These are phyloP conservation scores for Pseudorectes ferrugineus DNA, from an alignment of 2,113 vertebrate species.

Conservation along the genomic window DNA sequence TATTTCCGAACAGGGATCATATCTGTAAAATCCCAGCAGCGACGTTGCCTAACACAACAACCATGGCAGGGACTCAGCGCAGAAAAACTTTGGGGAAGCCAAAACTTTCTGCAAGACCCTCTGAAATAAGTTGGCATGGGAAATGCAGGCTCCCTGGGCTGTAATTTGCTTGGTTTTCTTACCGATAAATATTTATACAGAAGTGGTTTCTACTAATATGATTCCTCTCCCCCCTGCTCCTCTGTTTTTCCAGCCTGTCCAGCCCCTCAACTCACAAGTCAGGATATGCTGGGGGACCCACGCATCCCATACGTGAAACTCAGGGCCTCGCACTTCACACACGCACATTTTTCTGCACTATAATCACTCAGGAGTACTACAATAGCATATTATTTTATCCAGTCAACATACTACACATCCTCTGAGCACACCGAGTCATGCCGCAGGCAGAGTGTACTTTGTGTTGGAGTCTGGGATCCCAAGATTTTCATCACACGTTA, in stretches of 20 bases:
- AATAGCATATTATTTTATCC: constrained; percentile 43
- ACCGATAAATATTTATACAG: background rate
- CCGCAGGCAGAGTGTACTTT: background rate
- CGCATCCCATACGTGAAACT: background rate
- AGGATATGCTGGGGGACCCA: background rate
- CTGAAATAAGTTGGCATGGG: background rate
- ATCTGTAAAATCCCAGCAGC: background rate
- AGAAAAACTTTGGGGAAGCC: background rate
- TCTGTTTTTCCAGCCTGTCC: background rate
- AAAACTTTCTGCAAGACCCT: background rate
- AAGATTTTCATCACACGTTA: background rate
- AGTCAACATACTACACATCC: background rate
- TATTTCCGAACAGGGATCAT: background rate
- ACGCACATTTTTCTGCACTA: constrained; percentile 32
- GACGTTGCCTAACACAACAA: background rate
- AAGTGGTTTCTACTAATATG: background rate
- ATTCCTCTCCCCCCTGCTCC: background rate
- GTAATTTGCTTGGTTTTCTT: background rate
- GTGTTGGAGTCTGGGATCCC: background rate
- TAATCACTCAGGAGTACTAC: constrained; percentile 30
- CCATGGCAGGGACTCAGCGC: background rate
- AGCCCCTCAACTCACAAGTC: background rate
- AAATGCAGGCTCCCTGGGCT: background rate
- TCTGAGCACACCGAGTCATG: background rate
- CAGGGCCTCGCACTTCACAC: background rate